Base-by-base conservation (phyloP, 2,113 vertebrate genomes). In the Diphyllodes magnificus region DNA sequence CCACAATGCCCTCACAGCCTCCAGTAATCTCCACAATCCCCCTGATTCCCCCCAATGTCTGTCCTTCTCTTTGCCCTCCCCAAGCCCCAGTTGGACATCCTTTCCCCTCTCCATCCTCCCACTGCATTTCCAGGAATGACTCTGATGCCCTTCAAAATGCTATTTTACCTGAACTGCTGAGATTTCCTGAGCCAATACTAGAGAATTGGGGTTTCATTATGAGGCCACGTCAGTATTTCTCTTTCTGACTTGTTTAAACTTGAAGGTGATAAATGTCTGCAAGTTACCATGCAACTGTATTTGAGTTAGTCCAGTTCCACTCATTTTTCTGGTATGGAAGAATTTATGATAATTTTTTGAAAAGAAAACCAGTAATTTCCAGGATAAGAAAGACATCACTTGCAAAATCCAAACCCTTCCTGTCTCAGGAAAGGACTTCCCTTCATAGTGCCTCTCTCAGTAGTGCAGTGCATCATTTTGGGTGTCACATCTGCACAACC, bases 391-490 rank as follows among this genome's bases (percentile, higher is more conserved):
- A 69, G 47, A 11, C 8, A 47, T 64, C 9, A 2, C 19, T 86
- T 85, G 66, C 53, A 91, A 85, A 91, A 80, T 61, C 35, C 45
- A 63, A 87, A 44, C 33, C 35, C 33, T 47, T 95, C 42, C 47
- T 63, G 21, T 63, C 19, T 63, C n/a, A 73, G 45, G 69, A 84
- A 54, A 91, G 33, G 11, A n/a, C 10, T 61, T 89, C 18, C n/a
- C 17, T 91, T 73, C 44, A 21, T 2, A 51, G 11, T 22, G 11
- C 64, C 39, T 71, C 64, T 37, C 35, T 64, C 63, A 77, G n/a
- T 44, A 65, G 23, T 44, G 42, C 37, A 65, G 23, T 44, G 42
- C 37, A 65, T 80, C 75, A 49, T 73, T 86, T 59, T 75, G 85
- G 28, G 25, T 83, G 35, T 30, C 53, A n/a, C 35, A 15, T 50